Evolutionary conservation across 2,113 vertebrate genomes (phyloP).

Genomic region (Upupa epops): DNA sequence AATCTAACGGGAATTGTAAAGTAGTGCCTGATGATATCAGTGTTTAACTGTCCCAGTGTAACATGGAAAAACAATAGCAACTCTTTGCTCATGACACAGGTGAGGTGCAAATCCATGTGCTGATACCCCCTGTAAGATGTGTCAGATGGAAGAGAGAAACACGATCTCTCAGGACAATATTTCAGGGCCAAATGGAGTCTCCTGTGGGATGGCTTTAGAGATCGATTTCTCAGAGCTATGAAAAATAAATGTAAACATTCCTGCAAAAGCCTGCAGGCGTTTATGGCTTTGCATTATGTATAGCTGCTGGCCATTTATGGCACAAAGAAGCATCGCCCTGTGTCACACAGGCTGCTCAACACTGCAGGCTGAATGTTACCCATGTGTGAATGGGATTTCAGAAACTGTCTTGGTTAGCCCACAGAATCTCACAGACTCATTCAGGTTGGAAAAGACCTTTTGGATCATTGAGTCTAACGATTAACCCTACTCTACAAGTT

Average conservation of each 20-base stretch:
- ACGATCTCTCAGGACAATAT: neutral
- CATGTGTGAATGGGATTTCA: neutral
- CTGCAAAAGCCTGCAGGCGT: conserved; percentile 16
- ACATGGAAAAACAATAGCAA: conserved; percentile 28
- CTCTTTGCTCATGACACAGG: conserved; percentile 27
- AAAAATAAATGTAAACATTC: conserved; percentile 64
- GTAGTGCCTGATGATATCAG: conserved; percentile 7
- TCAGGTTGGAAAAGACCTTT: too few species aligned
- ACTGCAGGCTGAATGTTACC: neutral
- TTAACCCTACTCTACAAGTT: too few species aligned
- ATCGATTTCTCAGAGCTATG: conserved; percentile 47
- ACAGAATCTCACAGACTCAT: too few species aligned
- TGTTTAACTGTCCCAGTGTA: neutral
- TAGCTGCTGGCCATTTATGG: neutral
- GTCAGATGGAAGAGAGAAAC: conserved; percentile 10
- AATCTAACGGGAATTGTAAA: conserved; percentile 41
- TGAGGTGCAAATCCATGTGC: conserved; percentile 46
- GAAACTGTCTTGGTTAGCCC: too few species aligned
- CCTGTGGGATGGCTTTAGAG: conserved; percentile 28
- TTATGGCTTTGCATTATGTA: conserved; percentile 26
- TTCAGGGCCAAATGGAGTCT: conserved; percentile 34
- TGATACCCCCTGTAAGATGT: conserved; percentile 26
- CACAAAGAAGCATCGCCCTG: neutral
- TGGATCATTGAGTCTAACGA: too few species aligned
- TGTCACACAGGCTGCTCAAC: neutral